phyloP scores from a whole-genome alignment of 2,888 invertebrate genomes.

The Aphodius granarius region DNA sequence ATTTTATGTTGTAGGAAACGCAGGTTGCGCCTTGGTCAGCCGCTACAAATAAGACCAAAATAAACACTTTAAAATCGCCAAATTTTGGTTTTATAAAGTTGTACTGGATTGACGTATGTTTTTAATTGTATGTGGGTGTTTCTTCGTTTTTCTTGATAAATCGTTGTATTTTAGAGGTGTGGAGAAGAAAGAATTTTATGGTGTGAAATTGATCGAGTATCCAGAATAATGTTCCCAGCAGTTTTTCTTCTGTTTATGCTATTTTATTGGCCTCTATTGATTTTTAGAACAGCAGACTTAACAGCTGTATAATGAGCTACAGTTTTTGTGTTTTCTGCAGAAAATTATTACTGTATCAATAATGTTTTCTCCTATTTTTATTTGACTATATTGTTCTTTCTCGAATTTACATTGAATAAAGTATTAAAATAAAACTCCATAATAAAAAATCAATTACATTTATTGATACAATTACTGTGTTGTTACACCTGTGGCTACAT shows the following conservation, averaged over 20 bases:
- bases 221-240: conserved; percentile 75
- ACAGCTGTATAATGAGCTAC: no score
- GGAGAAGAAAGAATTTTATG: conserved; percentile 76
- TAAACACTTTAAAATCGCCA: neutral
- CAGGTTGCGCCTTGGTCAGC: conserved; percentile 44
- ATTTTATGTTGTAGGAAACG: conserved; percentile 35
- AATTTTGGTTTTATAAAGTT: conserved; percentile 26
- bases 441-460: conserved; percentile 31
- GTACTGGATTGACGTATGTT: conserved; percentile 45
- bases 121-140: neutral
- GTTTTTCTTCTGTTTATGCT: conserved; percentile 77
- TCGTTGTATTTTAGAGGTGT: conserved; percentile 52
- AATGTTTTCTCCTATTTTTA: no score
- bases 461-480: conserved; percentile 30
- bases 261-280: conserved; percentile 77
- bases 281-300: conserved; percentile 42
- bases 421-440: conserved; percentile 5
- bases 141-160: neutral
- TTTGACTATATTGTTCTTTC: no score
- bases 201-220: conserved; percentile 76
- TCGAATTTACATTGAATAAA: no score
- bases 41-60: conserved; percentile 32
- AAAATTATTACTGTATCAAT: no score
- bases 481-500: neutral
- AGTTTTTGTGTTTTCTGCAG: no score